Evolutionary conservation across 2,888 invertebrate genomes (phyloP), one percentile per base, ranked within the genome.

Genomic region (Scaptomyza tumidula): DNA sequence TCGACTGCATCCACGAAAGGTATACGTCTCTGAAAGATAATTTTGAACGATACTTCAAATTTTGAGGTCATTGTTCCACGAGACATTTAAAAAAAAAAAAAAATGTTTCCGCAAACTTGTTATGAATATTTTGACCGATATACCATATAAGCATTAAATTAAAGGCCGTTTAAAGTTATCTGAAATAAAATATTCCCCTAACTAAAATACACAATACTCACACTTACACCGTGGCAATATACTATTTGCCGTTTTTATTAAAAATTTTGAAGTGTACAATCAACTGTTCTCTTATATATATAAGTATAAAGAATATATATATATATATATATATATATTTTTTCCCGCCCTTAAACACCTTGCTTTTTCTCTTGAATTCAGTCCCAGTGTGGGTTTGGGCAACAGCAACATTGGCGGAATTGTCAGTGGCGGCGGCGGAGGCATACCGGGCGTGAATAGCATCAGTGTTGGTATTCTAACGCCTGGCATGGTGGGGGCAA

Each of bases 401-500:
- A 86, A 57, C 71, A 75, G 64, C 66, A 71, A 62, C 66, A 62
- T 68, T 50, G 56, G 58, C 65, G 56, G 73, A 55, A 71, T 82
- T 44, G 66, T 69, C 50, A 75, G 71, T 62, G 80, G 75, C 52
- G 55, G 78, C 55, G 69, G 77, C 61, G 70, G 48, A 11, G 68
- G 77, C 60, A 68, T 24, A 13, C 19, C 33, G n/a, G 50, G 50
- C 10, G 19, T 71, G n/a, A 74, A 60, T 59, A 78, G 62, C 66
- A 53, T 88, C 50, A 71, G 72, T 73, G 86, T 77, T 41, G 75
- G 89, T 75, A 85, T 91, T 80, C 75, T 90, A 43, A 84, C 90
- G 63, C 84, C 90, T 93, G 93, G 92, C 29, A 86, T 89, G 57
- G 80, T 89, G 60, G 85, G 87, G 29, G 35, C 43, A 61, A 88